Base-by-base conservation (phyloP, 2,797 vertebrate species). In the Danio albolineatus region DNA sequence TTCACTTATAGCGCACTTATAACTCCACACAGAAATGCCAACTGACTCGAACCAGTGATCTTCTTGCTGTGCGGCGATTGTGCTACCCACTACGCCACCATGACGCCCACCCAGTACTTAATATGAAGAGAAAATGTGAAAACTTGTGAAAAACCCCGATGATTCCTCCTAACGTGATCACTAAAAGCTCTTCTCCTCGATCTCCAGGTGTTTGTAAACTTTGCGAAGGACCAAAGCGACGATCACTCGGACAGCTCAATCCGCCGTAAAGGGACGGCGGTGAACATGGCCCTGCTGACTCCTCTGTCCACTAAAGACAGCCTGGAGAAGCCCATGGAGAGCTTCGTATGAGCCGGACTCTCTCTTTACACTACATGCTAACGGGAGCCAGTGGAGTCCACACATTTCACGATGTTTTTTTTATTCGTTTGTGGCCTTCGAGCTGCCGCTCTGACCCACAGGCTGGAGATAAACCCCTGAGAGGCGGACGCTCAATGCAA, bases 151-250 rank as follows among this genome's bases (percentile, higher is more conserved):
- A n/a, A n/a, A n/a, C n/a, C 28, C 28, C 28, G 28, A 28, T 28
- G 28, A 1, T n/a, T n/a, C n/a, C 28, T 28, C 28, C 28, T 28
- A 28, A 28, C 28, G 28, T 28, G 28, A 39, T 80, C 0, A 78
- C 44, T 44, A n/a, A 67, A 13, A n/a, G 6, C 19, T 38, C 60
- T 76, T 53, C 36, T 84, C 86, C 82, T 78, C 79, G 3, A 71
- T 73, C 76, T 82, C 10, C 85, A 98, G 97, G 97, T 99, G 87
- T 99, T 99, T 87, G 96, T 99, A 87, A 99, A 99, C 91, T 99
- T 99, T 84, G 97, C 97, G 51, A 99, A 98, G 93, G 97, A 99
- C 94, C 97, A 99, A 94, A 98, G 96, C 8, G 97, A 98, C 0
- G 97, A 99, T 82, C 93, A 84, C 51, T 84, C 43, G 0, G 95